Percentiles rank a stretch among this genome's conserved stretches.
phyloP scores from a whole-genome alignment of 2,113 vertebrate genomes.

The Pungitius pungitius region DNA sequence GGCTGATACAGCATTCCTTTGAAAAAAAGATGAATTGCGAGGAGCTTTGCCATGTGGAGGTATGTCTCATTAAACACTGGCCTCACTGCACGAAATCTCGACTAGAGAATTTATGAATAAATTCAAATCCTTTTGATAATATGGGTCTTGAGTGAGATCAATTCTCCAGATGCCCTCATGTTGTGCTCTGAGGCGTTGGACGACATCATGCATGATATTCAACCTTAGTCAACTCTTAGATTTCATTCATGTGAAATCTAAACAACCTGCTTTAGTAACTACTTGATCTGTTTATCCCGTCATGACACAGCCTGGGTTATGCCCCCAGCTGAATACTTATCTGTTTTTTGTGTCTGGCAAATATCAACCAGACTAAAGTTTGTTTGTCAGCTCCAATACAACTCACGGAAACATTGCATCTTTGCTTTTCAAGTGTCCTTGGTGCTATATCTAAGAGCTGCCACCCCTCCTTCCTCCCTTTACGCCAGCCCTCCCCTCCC shows the following conservation, averaged over 20 bases:
- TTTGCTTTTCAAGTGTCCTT: conserved; percentile 59
- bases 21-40: conserved; percentile 66
- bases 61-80: conserved; percentile 50
- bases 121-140: conserved; percentile 43
- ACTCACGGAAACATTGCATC: conserved; percentile 59
- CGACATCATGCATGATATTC: conserved; percentile 28
- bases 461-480: conserved; percentile 18
- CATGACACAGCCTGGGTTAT: conserved; percentile 33
- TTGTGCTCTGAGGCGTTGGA: conserved; percentile 18
- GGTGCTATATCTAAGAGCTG: conserved; percentile 65
- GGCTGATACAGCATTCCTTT: conserved; percentile 69
- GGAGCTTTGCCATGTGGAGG: conserved; percentile 41
- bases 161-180: not conserved
- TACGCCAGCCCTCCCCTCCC: conserved; percentile 43
- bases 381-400: conserved; percentile 75
- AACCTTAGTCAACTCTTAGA: conserved; percentile 25
- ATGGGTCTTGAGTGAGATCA: conserved; percentile 37
- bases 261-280: conserved; percentile 43
- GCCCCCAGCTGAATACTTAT: conserved; percentile 47
- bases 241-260: conserved; percentile 31
- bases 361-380: conserved; percentile 62
- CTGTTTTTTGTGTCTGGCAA: conserved; percentile 57
- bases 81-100: conserved; percentile 28
- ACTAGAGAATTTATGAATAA: conserved; percentile 46
- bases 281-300: conserved; percentile 55